Percentiles rank a stretch among this genome's conserved stretches.
phyloP scores from a whole-genome alignment of 2,797 vertebrate species.

The Mormyrops attenuatus region DNA sequence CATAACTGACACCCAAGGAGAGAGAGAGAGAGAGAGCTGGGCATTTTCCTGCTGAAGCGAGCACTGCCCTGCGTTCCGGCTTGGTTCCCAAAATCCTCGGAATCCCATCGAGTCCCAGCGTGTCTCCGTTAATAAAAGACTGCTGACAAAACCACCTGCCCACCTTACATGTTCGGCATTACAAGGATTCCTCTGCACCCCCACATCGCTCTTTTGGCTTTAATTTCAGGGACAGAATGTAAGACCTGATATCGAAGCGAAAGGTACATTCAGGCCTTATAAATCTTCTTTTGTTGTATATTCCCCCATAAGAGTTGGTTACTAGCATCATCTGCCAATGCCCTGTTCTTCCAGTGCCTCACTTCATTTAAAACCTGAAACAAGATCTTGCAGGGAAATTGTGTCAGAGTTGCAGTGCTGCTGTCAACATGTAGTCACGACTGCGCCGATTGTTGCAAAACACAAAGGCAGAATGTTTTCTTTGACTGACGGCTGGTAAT shows the following conservation, averaged over 20 bases:
- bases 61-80: not conserved
- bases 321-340: not conserved
- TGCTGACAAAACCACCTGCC: slow-evolving; percentile 3
- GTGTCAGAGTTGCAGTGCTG: not conserved
- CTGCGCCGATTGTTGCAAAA: not conserved
- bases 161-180: not conserved
- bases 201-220: not conserved
- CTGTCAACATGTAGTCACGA: not conserved
- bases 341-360: not conserved
- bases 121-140: slow-evolving; percentile 4
- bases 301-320: not conserved
- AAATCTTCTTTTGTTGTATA: not conserved
- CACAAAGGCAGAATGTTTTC: not conserved
- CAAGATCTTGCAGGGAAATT: not conserved
- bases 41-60: not conserved
- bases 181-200: not conserved
- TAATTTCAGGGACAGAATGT: slow-evolving; percentile 7
- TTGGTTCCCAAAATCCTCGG: slow-evolving; percentile 1
- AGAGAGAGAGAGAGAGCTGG: not conserved
- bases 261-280: not conserved
- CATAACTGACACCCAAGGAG: not conserved
- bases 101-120: not conserved
- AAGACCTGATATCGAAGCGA: not conserved
- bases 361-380: not conserved
- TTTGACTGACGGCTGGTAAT: not conserved